Percentiles rank a stretch among this genome's conserved stretches.
These are phyloP conservation scores for Protodeltote pygarga DNA, from an alignment of 2,888 invertebrate species.

Conservation along the genomic window DNA sequence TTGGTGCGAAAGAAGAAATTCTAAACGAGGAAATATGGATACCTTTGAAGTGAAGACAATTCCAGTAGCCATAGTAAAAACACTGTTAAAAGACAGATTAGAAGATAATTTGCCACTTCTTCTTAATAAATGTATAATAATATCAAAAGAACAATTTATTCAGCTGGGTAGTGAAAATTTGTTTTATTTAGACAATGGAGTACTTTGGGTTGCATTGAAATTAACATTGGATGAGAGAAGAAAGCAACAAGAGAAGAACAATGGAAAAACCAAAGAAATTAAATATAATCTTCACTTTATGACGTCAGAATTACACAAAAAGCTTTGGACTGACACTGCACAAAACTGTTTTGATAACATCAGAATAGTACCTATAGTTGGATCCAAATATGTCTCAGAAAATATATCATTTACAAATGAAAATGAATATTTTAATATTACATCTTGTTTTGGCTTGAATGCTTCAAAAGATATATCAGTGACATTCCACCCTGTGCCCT, in stretches of 20 bases:
- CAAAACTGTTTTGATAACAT: conserved; percentile 58
- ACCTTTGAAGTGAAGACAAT: conserved; percentile 64
- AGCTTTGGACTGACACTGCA: conserved; percentile 64
- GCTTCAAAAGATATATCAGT: conserved; percentile 58
- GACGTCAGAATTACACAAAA: conserved; percentile 75
- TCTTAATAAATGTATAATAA: conserved; percentile 72
- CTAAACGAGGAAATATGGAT: conserved; percentile 59
- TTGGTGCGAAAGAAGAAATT: conserved; percentile 55
- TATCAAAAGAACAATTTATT: conserved; percentile 74
- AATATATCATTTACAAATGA: conserved; percentile 68
- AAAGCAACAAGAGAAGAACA: conserved; percentile 56
- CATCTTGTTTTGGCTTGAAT: conserved; percentile 63
- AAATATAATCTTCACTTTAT: conserved; percentile 69
- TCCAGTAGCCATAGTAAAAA: conserved; percentile 58
- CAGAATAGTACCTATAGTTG: conserved; percentile 75
- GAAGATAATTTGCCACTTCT: conserved; percentile 66
- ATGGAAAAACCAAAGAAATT: conserved; percentile 49
- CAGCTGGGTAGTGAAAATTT: conserved; percentile 78
- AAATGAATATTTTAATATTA: conserved; percentile 72
- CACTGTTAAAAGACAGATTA: conserved; percentile 60
- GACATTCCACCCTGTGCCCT: conserved; percentile 72
- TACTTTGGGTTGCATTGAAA: conserved; percentile 77
- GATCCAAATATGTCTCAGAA: conserved; percentile 63
- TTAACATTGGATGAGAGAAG: conserved; percentile 63
- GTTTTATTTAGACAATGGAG: conserved; percentile 78